Base-by-base conservation (phyloP, 2,888 invertebrate species). In the Rutpela maculata region DNA sequence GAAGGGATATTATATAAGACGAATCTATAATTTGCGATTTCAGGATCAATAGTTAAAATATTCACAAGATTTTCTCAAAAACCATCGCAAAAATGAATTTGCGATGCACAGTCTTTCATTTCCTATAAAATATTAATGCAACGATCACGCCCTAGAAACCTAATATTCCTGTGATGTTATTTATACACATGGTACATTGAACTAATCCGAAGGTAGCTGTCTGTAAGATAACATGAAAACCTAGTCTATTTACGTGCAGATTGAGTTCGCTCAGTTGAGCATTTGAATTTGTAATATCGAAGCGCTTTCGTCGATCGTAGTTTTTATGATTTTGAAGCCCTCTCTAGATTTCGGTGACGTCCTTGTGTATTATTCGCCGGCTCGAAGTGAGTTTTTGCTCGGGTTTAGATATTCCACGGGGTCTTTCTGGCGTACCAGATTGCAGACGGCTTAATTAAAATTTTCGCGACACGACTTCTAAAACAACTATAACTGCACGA, bases 371-470 rank as follows among this genome's bases (percentile, higher is more conserved):
- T 18, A 18, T 65, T 65, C 19, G 65, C 43, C 17, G 19, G 65
- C 17, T 31, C 9, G 65, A 65, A 65, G 65, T 65, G 65, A 38
- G 65, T 65, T 31, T 65, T 17, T 19, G 60, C 38, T 59, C 60
- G 17, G 59, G 59, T 22, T 17, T 19, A n/a, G 67, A 57, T 22
- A 35, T 57, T 65, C 43, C 19, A 65, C 73, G 73, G 57, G 31
- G 17, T 56, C 73, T 66, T 35, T 73, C 73, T 56, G 55, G 73
- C 73, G 73, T 66, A 57, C 74, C 43, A 60, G 68, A 74, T 74
- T 74, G 68, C 74, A 74, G 74, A 74, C 60, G 74, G 67, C 66
- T 74, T 74, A 68, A 74, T 74, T 74, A 67, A 74, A 74, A 74
- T 67, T 59, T 50, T 50, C 50, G 50, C 50, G 19, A 59, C 59